phyloP scores from a whole-genome alignment of 1,140 invertebrate species.

The Limonius californicus region DNA sequence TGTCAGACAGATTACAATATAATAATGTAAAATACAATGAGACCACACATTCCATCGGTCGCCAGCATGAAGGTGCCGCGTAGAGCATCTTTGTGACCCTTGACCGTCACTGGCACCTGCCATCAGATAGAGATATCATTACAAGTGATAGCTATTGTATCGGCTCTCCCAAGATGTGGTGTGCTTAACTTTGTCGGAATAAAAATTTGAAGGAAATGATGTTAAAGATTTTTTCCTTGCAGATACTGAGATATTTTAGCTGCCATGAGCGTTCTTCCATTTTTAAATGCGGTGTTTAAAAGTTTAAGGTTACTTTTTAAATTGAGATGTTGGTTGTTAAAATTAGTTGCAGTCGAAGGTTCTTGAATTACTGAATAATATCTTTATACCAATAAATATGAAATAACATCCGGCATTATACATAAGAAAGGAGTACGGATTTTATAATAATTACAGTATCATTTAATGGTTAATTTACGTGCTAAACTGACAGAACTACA shows the following conservation, averaged over 20 bases:
- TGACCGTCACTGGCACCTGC: slow-evolving; percentile 33
- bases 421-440: no score
- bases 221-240: no score
- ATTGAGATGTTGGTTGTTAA: no score
- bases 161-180: background rate
- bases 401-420: no score
- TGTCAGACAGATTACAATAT: background rate
- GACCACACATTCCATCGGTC: slow-evolving; percentile 8
- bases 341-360: background rate
- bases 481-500: no score
- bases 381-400: no score
- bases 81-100: slow-evolving; percentile 24
- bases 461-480: no score
- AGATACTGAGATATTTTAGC: no score
- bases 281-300: no score
- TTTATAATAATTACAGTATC: no score
- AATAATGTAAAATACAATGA: background rate
- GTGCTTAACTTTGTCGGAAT: background rate
- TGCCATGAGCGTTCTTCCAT: no score
- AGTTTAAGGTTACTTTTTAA: no score
- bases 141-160: slow-evolving; percentile 18
- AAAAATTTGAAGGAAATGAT: background rate
- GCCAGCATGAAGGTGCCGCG: slow-evolving; percentile 23
- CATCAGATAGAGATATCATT: slow-evolving; percentile 37
- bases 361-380: background rate